Evolutionary conservation across 2,113 vertebrate species (phyloP).

Genomic region (Arenaria interpres): DNA sequence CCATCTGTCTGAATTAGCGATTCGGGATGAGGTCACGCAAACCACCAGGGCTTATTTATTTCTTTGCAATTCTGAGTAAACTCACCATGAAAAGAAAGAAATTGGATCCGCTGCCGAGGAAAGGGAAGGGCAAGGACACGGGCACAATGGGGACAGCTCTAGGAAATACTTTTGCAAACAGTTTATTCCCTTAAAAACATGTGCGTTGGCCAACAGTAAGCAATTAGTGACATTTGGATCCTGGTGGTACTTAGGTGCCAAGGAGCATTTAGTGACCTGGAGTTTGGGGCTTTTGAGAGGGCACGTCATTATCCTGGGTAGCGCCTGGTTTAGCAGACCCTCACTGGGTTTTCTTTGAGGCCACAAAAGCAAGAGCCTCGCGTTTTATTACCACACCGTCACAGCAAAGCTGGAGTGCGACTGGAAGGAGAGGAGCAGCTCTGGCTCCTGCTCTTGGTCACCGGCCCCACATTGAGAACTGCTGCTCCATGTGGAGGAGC

Average conservation of each 20-base stretch:
- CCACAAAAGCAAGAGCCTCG: too few relatives aligned
- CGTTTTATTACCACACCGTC: accelerated
- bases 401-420: not conserved
- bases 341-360: not conserved
- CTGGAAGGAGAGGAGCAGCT: not conserved
- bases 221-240: not conserved
- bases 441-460: not conserved
- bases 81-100: not conserved
- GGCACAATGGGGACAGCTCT: not conserved
- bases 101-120: not conserved
- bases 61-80: not conserved
- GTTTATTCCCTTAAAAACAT: not conserved
- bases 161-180: not conserved
- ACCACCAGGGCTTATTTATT: not conserved
- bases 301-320: not conserved
- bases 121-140: not conserved
- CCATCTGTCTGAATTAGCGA: not conserved
- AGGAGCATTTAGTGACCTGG: not conserved
- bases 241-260: not conserved
- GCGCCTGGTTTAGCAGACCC: not conserved
- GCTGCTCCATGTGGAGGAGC: not conserved
- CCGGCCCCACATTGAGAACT: not conserved
- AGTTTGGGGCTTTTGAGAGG: not conserved
- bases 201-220: not conserved
- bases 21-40: not conserved